phyloP scores from a whole-genome alignment of 2,797 vertebrate species.

The Coilia nasus region DNA sequence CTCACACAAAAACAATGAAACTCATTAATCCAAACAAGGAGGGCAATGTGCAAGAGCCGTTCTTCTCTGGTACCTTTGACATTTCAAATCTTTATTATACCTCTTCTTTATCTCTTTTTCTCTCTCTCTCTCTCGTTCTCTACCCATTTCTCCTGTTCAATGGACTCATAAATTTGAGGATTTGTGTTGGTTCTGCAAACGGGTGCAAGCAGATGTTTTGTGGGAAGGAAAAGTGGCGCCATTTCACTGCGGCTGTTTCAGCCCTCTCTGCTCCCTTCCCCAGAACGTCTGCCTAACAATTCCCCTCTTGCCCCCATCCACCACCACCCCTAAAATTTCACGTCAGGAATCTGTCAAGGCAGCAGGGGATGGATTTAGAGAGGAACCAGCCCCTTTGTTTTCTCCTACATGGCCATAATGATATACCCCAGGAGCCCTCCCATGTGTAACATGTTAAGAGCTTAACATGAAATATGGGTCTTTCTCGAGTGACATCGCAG shows the following conservation, averaged over 20 bases:
- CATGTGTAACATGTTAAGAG: slow-evolving; percentile 15
- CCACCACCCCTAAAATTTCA: neutral
- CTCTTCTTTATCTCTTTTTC: neutral
- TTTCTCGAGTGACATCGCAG: neutral
- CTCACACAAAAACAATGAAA: neutral
- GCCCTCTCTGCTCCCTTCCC: neutral
- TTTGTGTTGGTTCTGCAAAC: neutral
- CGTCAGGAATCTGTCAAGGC: neutral
- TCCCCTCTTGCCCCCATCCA: neutral
- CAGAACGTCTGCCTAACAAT: neutral
- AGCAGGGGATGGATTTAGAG: neutral
- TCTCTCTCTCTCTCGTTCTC: neutral
- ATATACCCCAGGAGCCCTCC: neutral
- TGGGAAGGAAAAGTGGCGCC: slow-evolving; percentile 5
- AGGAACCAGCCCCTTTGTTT: neutral
- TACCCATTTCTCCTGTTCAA: neutral
- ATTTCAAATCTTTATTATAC: neutral
- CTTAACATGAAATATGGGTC: neutral
- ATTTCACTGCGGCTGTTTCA: neutral
- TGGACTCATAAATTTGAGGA: neutral
- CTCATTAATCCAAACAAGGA: neutral
- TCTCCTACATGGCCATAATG: slow-evolving; percentile 12
- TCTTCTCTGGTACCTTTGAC: neutral
- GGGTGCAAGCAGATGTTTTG: neutral
- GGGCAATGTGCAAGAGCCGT: neutral